Evolutionary conservation across 2,888 invertebrate genomes (phyloP).

Genomic region (Cerastoderma edule): DNA sequence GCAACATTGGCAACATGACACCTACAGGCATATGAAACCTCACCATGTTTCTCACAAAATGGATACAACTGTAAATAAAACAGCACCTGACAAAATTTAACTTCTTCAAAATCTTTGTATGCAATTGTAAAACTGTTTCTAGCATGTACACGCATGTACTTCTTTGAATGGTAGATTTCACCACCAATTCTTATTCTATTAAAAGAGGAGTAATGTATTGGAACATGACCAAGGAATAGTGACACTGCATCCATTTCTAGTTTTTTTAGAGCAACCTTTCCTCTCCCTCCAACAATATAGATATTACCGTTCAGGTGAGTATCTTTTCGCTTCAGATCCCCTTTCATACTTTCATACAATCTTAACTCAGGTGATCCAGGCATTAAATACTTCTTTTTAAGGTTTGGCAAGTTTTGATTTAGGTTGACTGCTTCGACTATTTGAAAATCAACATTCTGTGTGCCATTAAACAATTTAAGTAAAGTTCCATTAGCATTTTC

Average conservation of each 20-base stretch:
- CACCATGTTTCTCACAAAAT: conserved; percentile 17
- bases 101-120: background rate
- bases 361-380: background rate
- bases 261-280: background rate
- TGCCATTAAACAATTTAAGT: conserved; percentile 10
- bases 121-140: conserved; percentile 25
- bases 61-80: conserved; percentile 5
- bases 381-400: background rate
- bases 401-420: conserved; percentile 5
- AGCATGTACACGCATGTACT: conserved; percentile 19
- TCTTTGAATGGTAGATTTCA: conserved; percentile 28
- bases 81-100: background rate
- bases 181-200: conserved; percentile 27
- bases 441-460: conserved; percentile 19
- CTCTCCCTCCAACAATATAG: conserved; percentile 6
- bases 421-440: conserved; percentile 13
- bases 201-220: conserved; percentile 14
- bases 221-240: conserved; percentile 21
- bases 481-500: conserved; percentile 20
- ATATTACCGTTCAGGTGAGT: background rate
- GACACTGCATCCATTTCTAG: conserved; percentile 20
- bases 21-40: background rate
- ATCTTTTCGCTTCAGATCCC: conserved; percentile 8
- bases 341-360: conserved; percentile 20
- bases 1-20: conserved; percentile 9